phyloP scores from a whole-genome alignment of 2,888 invertebrate species.

The Drosophila maculinotata region DNA sequence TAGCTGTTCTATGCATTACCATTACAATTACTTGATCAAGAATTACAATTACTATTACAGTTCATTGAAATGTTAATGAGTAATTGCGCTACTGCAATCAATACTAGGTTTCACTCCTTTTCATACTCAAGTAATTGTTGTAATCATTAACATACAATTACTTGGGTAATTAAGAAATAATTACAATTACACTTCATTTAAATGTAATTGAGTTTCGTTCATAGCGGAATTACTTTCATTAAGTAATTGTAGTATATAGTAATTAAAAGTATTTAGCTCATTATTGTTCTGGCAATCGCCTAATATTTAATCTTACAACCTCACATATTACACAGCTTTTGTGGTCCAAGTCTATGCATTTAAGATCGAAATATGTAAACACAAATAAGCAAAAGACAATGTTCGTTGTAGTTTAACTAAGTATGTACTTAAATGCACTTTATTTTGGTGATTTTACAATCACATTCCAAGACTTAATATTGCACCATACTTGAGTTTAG shows the following conservation, averaged over 20 bases:
- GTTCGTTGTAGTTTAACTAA: conserved; percentile 37
- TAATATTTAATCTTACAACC: conserved; percentile 7
- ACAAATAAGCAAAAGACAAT: neutral
- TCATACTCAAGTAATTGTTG: no score
- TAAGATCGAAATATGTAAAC: conserved; percentile 25
- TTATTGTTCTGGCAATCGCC: conserved; percentile 5
- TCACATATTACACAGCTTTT: conserved; percentile 29
- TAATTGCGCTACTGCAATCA: no score
- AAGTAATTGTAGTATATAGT: neutral
- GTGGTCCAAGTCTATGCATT: conserved; percentile 57
- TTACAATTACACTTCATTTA: no score
- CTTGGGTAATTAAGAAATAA: no score
- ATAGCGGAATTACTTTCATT: no score
- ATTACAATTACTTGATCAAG: conserved; percentile 7
- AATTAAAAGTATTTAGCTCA: neutral
- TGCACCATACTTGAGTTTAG: conserved; percentile 38
- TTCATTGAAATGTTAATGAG: neutral
- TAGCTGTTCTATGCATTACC: neutral
- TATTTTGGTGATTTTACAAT: conserved; percentile 47
- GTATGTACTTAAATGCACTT: conserved; percentile 53
- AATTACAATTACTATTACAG: conserved; percentile 5
- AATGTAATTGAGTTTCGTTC: no score
- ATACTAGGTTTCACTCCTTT: no score
- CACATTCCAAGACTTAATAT: conserved; percentile 53
- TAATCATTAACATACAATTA: no score